Conservation (phyloP, 2,797 vertebrate genomes). For the Myotis vivesi region DNA sequence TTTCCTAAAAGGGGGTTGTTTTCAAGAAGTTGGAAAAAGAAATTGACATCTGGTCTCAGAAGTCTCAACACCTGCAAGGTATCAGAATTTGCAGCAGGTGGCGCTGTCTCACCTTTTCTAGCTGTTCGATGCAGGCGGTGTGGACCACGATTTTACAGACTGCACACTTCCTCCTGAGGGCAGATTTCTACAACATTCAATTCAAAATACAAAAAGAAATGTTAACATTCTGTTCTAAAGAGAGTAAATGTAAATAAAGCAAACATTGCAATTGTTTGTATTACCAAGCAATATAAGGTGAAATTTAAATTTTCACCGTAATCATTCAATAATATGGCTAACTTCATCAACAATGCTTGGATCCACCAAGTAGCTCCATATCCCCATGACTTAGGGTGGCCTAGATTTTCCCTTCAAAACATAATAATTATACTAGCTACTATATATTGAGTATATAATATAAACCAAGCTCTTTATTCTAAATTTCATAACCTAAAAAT, state of each 20-base stretch:
- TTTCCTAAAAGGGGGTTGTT: background rate
- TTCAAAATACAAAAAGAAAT: conserved; percentile 58
- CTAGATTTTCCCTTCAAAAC: background rate
- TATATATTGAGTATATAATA: background rate
- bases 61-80: background rate
- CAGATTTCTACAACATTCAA: conserved; percentile 94
- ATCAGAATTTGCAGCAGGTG: conserved; percentile 78
- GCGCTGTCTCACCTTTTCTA: conserved; percentile 92
- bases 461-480: background rate
- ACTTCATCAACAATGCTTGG: background rate
- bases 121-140: conserved; percentile 93
- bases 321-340: background rate
- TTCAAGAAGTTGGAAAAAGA: background rate
- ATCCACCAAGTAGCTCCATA: background rate
- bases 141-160: conserved; percentile 98
- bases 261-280: background rate
- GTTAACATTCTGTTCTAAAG: conserved; percentile 33
- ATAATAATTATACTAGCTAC: background rate
- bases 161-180: conserved; percentile 95
- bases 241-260: background rate
- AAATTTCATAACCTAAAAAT: background rate
- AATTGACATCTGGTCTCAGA: background rate
- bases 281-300: background rate
- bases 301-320: conserved; percentile 1
- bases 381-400: background rate